These are phyloP conservation scores for Ascaphus truei DNA, from an alignment of 2,113 vertebrate genomes.

Conservation along the genomic window DNA sequence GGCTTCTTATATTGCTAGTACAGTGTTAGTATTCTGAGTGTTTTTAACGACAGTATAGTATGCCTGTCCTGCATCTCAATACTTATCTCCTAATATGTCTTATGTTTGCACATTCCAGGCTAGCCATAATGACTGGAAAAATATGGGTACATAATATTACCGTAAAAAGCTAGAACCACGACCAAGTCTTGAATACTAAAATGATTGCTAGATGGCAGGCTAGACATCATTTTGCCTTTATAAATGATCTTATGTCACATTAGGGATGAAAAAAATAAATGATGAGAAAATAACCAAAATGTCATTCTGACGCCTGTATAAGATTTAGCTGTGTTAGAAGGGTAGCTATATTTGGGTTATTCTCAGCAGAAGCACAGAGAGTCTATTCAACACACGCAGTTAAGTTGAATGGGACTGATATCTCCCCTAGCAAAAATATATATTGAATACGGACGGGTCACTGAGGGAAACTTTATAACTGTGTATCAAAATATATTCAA, in stretches of 20 bases:
- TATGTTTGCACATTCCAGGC: background rate
- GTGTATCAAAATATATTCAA: too few relatives aligned
- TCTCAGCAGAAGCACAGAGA: too few relatives aligned
- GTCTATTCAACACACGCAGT: too few relatives aligned
- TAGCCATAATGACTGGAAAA: background rate
- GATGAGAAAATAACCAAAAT: slow-evolving; percentile 30
- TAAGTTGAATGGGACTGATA: too few relatives aligned
- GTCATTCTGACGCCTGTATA: too few relatives aligned
- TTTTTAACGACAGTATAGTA: background rate
- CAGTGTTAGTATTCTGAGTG: background rate
- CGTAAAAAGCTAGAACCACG: background rate
- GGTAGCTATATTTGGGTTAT: too few relatives aligned
- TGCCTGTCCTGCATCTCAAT: background rate
- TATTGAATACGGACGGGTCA: too few relatives aligned
- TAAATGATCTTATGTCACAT: background rate
- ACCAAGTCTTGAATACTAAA: background rate
- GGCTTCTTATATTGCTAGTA: background rate
- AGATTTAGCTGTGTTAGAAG: too few relatives aligned
- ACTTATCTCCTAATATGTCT: background rate
- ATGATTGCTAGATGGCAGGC: background rate
- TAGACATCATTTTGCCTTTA: background rate
- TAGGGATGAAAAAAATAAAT: background rate
- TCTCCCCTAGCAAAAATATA: too few relatives aligned
- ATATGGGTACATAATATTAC: background rate
- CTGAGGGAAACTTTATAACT: too few relatives aligned